Evolutionary conservation across 2,888 invertebrate species (phyloP).

Genomic region (Orchestes rusci): DNA sequence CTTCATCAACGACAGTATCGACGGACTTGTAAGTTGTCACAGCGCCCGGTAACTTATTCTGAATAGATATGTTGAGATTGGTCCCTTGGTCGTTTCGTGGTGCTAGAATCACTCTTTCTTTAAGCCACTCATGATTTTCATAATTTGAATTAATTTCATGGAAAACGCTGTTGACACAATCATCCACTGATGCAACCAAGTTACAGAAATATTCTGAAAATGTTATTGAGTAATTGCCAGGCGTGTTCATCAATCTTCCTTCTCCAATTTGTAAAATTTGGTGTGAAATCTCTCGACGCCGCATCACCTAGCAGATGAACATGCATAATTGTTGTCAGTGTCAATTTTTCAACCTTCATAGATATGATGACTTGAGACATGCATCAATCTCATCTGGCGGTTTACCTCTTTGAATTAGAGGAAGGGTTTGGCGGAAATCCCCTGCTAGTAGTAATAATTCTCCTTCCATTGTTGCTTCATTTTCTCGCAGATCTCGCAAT

Average conservation of each 20-base stretch:
- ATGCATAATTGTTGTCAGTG: constrained; percentile 1
- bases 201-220: constrained; percentile 1
- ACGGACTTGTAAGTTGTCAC: background rate
- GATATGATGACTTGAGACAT: constrained; percentile 25
- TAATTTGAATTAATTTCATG: constrained; percentile 23
- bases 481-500: constrained; percentile 6
- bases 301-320: background rate
- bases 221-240: background rate
- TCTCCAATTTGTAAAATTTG: constrained; percentile 1
- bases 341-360: constrained; percentile 23
- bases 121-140: constrained; percentile 30
- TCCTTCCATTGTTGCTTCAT: constrained; percentile 5
- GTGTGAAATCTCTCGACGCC: background rate
- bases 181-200: background rate
- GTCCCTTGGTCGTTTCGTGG: constrained; percentile 29
- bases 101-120: constrained; percentile 34
- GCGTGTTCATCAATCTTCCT: background rate
- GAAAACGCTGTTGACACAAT: background rate
- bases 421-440: constrained; percentile 17
- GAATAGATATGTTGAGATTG: background rate
- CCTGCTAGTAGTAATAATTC: constrained; percentile 3
- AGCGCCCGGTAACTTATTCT: background rate
- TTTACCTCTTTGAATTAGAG: constrained; percentile 32
- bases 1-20: constrained; percentile 1
- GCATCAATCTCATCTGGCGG: constrained; percentile 36